Evolutionary conservation across 2,888 invertebrate genomes (phyloP), one percentile per base, ranked within the genome.

Genomic region (Dasysyrphus albostriatus): DNA sequence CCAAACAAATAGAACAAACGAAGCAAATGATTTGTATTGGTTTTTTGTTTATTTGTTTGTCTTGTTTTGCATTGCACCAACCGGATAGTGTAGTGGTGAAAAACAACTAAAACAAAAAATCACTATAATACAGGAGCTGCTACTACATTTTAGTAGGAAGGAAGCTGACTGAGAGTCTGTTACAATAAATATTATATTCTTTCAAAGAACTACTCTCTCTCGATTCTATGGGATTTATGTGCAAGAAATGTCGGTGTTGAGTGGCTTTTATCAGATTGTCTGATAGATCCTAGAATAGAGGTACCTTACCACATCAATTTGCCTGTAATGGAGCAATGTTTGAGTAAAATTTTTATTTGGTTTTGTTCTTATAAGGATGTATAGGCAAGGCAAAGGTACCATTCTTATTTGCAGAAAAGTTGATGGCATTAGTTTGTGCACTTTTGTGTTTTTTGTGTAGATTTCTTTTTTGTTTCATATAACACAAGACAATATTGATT

Each of bases 11-110:
- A 70, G 65, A 83, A 79, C 75, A 83, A 87, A 74, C 79, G 87
- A 82, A 82, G 70, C 82, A 69, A 49, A 83, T 79, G 72, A 87
- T 83, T 87, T 87, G 87, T 79, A 72, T 75, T 65, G 83, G 82
- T 75, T 78, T 78, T 78, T 72, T 67, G 72, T 54, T 78, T 77
- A 44, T 74, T 82, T 81, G 77, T 54, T 32, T 67, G 59, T 59
- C 32, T 76, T 69, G 10, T 65, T 32, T 77, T 61, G 73, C 67
- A 67, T 65, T 67, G 73, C 44, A 73, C 32, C 16, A 39, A 14
- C 29, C 16, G 34, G 34, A n/a, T 54, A 37, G 32, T 51, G 63
- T 16, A 14, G 32, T 32, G 32, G 32, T 42, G 42, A 32, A 29
- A 6, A 14, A 39, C 70, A 73, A 34, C 19, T 39, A 19, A 24